A percentile compares a stretch with the other conserved stretches of the same genome.
Evolutionary conservation across 2,113 vertebrate species (phyloP).

Genomic region (Thalassarche chlororhynchos): DNA sequence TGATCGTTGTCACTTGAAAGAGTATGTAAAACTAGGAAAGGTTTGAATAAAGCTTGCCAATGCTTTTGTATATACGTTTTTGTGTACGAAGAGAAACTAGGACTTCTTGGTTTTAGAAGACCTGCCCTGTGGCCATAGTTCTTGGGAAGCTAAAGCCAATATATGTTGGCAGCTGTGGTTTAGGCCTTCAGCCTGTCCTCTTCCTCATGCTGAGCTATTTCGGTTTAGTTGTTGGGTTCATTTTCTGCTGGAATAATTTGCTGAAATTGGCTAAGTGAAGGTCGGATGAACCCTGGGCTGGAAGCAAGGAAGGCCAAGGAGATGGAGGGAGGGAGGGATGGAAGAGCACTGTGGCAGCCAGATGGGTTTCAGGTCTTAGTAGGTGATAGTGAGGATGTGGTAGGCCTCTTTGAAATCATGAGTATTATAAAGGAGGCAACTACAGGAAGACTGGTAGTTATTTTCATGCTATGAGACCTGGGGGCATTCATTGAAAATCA

Average conservation of each 20-base stretch:
- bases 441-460: background rate
- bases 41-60: background rate
- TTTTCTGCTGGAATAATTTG: background rate
- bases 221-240: background rate
- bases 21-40: background rate
- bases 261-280: background rate
- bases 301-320: background rate
- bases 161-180: background rate
- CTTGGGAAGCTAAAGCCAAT: background rate
- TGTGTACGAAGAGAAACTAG: background rate
- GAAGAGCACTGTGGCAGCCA: background rate
- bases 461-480: background rate
- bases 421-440: background rate
- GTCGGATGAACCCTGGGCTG: background rate
- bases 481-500: background rate
- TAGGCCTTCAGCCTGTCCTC: background rate
- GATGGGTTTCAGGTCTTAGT: background rate
- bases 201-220: background rate
- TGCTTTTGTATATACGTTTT: background rate
- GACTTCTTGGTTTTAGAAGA: background rate
- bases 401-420: background rate
- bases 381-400: background rate
- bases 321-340: background rate
- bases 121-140: background rate
- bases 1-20: background rate